Evolutionary conservation across 2,888 invertebrate species (phyloP).

Genomic region (Oeneis ivallda): DNA sequence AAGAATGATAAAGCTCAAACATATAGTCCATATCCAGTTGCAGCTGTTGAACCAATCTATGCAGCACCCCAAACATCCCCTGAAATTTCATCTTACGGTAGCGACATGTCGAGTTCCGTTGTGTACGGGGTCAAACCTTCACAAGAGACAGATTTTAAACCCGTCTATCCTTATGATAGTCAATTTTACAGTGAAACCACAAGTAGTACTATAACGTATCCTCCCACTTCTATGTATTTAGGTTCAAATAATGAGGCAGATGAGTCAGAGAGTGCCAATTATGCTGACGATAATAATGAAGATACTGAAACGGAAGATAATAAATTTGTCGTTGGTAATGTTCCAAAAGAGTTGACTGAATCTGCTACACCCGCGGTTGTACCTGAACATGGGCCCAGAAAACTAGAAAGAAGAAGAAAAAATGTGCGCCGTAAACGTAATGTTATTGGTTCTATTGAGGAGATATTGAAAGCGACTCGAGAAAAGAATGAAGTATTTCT

Average conservation of each 20-base stretch:
- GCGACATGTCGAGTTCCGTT: conserved; percentile 64
- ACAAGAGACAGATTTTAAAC: conserved; percentile 71
- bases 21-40: conserved; percentile 59
- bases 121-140: conserved; percentile 74
- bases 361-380: conserved; percentile 82
- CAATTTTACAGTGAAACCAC: conserved; percentile 72
- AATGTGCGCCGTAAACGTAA: conserved; percentile 53
- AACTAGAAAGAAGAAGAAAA: conserved; percentile 58
- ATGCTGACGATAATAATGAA: conserved; percentile 53
- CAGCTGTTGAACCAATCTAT: conserved; percentile 70
- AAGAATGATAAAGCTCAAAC: conserved; percentile 61
- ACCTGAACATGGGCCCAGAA: conserved; percentile 85
- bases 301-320: conserved; percentile 58
- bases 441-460: conserved; percentile 67
- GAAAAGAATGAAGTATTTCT: conserved; percentile 68
- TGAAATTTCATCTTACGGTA: conserved; percentile 61
- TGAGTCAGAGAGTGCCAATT: conserved; percentile 60
- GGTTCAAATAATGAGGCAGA: conserved; percentile 70
- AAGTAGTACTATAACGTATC: conserved; percentile 64
- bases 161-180: conserved; percentile 72
- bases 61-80: conserved; percentile 68
- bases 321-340: conserved; percentile 85
- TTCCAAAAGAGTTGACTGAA: conserved; percentile 82
- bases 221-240: conserved; percentile 75
- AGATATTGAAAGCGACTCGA: conserved; percentile 63